Base-by-base conservation (phyloP, 2,797 vertebrate species). In the Heliangelus exortis region DNA sequence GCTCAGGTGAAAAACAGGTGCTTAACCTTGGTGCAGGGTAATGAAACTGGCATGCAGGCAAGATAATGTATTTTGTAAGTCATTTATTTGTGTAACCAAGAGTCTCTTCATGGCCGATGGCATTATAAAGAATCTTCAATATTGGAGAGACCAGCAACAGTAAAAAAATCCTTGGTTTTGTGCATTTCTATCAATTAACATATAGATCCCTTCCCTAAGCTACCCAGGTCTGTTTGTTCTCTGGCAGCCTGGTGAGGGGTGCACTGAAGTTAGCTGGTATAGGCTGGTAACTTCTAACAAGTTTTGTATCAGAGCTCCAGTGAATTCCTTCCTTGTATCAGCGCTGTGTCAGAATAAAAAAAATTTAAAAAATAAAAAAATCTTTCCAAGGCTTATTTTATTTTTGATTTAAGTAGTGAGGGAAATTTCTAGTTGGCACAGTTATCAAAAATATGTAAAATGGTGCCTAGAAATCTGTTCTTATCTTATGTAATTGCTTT, bases 401-500 rank as follows among this genome's bases (percentile, higher is more conserved):
- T 48, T 68, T 76, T 77, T 53, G 2, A 67, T 73, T 53, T 82
- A 74, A 67, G 63, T 34, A 73, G 10, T 34, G 28, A 76, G 31
- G 10, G 54, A 91, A 82, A 87, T 85, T 77, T 85, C 72, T 87
- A 72, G 89, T 94, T 75, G 84, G 87, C 54, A 47, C 3, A n/a
- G 76, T 89, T 93, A 92, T 92, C 82, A 80, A 95, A 95, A 96
- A 92, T 89, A 95, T 59, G 76, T 87, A 45, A 91, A 92, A 87
- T 68, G 75, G 31, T 95, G 89, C 93, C 9, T 76, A 66, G 78
- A 95, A 89, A 89, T 83, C 33, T 59, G 68, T 59, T 93, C 87
- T 93, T 95, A 94, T 95, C 86, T 90, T 68, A 16, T 72, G 39
- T 95, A 94, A 95, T 96, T 92, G 90, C 89, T 89, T 85, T 92